phyloP scores from a whole-genome alignment of 2,113 vertebrate species.

The Lichenostomus cassidix region DNA sequence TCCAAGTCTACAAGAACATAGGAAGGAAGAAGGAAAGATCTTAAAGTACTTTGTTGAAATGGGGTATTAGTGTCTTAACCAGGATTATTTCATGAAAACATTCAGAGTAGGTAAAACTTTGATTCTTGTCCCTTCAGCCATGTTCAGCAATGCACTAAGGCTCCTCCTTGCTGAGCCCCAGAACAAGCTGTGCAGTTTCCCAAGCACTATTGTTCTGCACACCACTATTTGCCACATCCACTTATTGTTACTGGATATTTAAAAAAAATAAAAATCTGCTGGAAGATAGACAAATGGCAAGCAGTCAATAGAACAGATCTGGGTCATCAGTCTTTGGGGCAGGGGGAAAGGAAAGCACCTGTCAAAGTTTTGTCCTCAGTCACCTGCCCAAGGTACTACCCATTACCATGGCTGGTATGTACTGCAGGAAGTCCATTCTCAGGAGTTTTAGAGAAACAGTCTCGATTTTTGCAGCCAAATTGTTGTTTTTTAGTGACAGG shows the following conservation, averaged over 20 bases:
- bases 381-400: neutral
- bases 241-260: neutral
- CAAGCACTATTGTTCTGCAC: neutral
- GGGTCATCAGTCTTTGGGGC: neutral
- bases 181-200: neutral
- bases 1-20: neutral
- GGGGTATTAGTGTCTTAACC: neutral
- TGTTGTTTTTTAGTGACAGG: neutral
- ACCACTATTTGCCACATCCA: neutral
- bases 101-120: neutral
- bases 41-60: neutral
- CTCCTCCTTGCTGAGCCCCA: neutral
- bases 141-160: neutral
- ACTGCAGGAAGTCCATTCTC: neutral
- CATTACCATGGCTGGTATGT: neutral
- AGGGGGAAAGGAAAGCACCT: neutral
- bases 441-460: neutral
- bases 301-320: neutral
- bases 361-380: neutral
- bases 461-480: neutral
- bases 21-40: neutral
- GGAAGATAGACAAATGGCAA: neutral
- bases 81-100: neutral
- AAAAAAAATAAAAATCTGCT: neutral
- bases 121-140: slow-evolving; percentile 11